A percentile compares a stretch with the other conserved stretches of the same genome.
phyloP scores from a whole-genome alignment of 64 coral and sea anemone genomes.

The Actinia tenebrosa region DNA sequence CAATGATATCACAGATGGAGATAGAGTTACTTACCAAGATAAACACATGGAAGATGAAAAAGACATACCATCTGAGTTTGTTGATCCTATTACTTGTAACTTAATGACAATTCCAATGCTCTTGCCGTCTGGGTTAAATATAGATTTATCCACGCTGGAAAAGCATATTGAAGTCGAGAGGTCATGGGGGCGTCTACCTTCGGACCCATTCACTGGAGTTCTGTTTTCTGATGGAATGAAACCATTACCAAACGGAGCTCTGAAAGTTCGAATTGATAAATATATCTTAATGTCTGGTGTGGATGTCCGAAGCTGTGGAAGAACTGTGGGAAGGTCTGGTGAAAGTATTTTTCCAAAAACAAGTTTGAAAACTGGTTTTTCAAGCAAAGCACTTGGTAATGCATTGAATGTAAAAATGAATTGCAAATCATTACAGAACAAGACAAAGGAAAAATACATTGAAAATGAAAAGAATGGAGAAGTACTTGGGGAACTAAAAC shows the following conservation, averaged over 20 bases:
- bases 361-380: not conserved
- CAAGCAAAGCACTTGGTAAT: not conserved
- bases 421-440: not conserved
- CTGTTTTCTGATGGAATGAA: conserved; percentile 60
- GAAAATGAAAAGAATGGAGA: not conserved
- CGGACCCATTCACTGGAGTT: conserved; percentile 96
- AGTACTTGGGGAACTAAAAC: not conserved
- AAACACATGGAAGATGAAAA: not conserved
- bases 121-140: conserved; percentile 83
- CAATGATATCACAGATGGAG: not conserved
- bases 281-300: conserved; percentile 67
- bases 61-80: conserved; percentile 77
- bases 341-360: not conserved
- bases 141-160: conserved; percentile 81
- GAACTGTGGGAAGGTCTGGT: conserved; percentile 62
- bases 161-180: conserved; percentile 73
- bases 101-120: conserved; percentile 94
- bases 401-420: not conserved
- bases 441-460: not conserved
- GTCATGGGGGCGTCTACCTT: conserved; percentile 76
- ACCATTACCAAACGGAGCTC: conserved; percentile 74
- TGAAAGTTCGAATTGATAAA: conserved; percentile 92
- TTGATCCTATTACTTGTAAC: conserved; percentile 91
- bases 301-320: conserved; percentile 42
- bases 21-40: not conserved